Percentiles rank a stretch among this genome's conserved stretches.
These are phyloP conservation scores for Hedya salicella DNA, from an alignment of 2,888 invertebrate species.

Conservation along the genomic window DNA sequence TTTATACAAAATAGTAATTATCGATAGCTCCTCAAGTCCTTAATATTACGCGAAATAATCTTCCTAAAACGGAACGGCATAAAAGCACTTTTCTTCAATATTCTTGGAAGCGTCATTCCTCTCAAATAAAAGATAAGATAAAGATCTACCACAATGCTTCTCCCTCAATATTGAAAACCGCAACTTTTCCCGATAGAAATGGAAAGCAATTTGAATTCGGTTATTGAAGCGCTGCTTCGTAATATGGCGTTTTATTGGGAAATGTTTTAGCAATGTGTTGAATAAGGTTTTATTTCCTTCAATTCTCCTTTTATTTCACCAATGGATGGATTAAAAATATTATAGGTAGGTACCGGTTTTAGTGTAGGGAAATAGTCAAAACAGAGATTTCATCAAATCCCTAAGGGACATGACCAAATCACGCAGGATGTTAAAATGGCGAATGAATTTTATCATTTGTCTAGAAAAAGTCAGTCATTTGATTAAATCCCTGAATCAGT, in stretches of 20 bases:
- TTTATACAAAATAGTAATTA: background rate
- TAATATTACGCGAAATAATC: background rate
- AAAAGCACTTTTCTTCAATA: background rate
- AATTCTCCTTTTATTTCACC: too few species aligned
- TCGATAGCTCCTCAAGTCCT: background rate
- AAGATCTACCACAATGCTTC: conserved; percentile 8
- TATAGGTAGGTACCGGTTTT: too few species aligned
- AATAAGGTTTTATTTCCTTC: too few species aligned
- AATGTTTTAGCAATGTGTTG: too few species aligned
- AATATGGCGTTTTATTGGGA: background rate
- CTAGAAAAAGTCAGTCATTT: too few species aligned
- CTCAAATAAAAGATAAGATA: background rate
- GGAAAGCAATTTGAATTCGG: conserved; percentile 19
- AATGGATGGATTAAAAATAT: too few species aligned
- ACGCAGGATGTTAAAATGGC: too few species aligned
- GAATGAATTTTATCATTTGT: too few species aligned
- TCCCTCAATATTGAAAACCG: conserved; percentile 1
- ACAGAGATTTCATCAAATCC: too few species aligned
- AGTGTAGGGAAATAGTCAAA: too few species aligned
- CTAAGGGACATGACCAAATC: too few species aligned
- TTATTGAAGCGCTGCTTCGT: conserved; percentile 1
- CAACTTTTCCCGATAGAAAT: background rate
- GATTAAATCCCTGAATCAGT: too few species aligned
- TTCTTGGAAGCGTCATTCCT: background rate
- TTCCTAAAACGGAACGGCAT: background rate